Evolutionary conservation across 1,140 invertebrate genomes (phyloP).

Genomic region (Holotrichia oblita): DNA sequence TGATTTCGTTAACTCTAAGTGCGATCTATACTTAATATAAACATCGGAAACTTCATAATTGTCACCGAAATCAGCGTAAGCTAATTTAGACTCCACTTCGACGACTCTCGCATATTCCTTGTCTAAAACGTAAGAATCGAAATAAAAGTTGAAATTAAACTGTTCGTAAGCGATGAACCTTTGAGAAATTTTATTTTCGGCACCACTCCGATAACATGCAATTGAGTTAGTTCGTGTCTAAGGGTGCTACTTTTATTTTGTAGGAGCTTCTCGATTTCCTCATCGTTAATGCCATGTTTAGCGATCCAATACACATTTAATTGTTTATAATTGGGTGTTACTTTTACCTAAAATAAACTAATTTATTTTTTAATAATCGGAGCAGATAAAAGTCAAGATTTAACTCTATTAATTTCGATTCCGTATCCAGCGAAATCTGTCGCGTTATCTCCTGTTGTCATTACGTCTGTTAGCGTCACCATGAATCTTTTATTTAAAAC

Average conservation of each 20-base stretch:
- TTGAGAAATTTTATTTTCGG: constrained; percentile 77
- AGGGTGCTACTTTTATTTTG: constrained; percentile 62
- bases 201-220: constrained; percentile 75
- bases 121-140: constrained; percentile 61
- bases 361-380: not conserved
- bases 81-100: constrained; percentile 68
- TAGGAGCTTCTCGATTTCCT: constrained; percentile 63
- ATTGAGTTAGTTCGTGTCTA: constrained; percentile 73
- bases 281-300: constrained; percentile 64
- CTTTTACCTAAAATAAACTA: constrained; percentile 52
- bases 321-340: constrained; percentile 70
- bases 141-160: constrained; percentile 41
- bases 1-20: constrained; percentile 62
- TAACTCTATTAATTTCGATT: constrained; percentile 73
- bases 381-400: not conserved
- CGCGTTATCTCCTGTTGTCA: constrained; percentile 73
- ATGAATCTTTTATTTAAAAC: constrained; percentile 84
- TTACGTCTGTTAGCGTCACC: constrained; percentile 77
- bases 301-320: constrained; percentile 77
- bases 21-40: constrained; percentile 56
- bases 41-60: constrained; percentile 64
- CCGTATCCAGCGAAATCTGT: constrained; percentile 68
- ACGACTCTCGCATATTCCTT: constrained; percentile 62
- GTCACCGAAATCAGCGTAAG: constrained; percentile 69
- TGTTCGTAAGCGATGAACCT: constrained; percentile 58